Evolutionary conservation across 2,888 invertebrate species (phyloP).

Genomic region (Archips crataeganus): DNA sequence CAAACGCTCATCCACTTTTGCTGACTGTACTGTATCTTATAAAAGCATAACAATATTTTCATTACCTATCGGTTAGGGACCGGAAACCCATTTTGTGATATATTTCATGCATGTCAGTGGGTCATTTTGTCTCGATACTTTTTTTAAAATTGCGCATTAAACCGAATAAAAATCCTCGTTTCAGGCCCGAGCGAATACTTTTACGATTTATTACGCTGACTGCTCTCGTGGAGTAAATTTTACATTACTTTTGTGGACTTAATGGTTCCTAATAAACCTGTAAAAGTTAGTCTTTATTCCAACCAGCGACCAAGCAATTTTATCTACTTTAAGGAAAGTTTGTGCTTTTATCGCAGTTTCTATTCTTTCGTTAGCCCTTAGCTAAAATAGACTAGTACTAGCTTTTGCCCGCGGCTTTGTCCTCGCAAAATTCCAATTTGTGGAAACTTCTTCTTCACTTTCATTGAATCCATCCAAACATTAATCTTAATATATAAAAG

Average conservation of each 20-base stretch:
- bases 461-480: too few species aligned
- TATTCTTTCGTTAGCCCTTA: not conserved
- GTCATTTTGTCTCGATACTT: conserved; percentile 20
- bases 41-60: not conserved
- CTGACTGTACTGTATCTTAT: not conserved
- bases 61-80: conserved; percentile 12
- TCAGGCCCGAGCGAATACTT: not conserved
- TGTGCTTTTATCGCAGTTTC: conserved; percentile 6
- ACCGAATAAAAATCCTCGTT: conserved; percentile 17
- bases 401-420: too few species aligned
- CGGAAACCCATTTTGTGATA: conserved; percentile 17
- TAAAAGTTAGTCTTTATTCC: conserved; percentile 9
- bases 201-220: conserved; percentile 25
- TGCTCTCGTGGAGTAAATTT: conserved; percentile 26
- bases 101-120: conserved; percentile 12
- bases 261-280: conserved; percentile 30
- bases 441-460: too few species aligned
- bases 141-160: conserved; percentile 10
- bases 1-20: too few species aligned
- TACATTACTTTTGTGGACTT: conserved; percentile 29
- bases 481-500: too few species aligned
- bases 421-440: too few species aligned
- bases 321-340: conserved; percentile 25
- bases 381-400: not conserved
- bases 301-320: conserved; percentile 11